Conservation (phyloP, 2,113 vertebrate genomes). For the Nerophis ophidion region DNA sequence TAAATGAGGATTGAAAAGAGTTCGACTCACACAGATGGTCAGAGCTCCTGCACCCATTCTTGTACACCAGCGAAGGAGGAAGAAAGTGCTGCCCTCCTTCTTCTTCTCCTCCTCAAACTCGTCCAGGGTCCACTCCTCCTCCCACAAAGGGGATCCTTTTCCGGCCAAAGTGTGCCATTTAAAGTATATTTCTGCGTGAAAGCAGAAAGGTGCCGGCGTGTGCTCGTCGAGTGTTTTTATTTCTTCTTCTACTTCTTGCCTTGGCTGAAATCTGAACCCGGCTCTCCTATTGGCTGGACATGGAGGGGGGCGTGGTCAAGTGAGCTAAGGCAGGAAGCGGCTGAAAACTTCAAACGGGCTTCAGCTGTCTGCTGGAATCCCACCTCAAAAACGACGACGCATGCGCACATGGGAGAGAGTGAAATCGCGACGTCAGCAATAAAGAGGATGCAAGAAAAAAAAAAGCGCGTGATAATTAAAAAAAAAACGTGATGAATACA, state of each 20-base stretch:
- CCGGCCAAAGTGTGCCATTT: conserved; percentile 21
- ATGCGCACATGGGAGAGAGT: neutral
- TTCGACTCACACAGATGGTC: conserved; percentile 86
- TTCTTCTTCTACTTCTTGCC: conserved; percentile 28
- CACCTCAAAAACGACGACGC: neutral
- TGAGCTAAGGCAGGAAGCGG: conserved; percentile 58
- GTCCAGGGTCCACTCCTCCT: conserved; percentile 31
- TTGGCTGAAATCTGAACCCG: conserved; percentile 71
- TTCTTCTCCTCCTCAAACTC: conserved; percentile 43
- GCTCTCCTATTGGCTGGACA: conserved; percentile 63
- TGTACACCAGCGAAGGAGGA: conserved; percentile 43
- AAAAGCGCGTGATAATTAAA: neutral
- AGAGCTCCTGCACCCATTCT: conserved; percentile 88
- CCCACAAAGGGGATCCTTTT: conserved; percentile 21
- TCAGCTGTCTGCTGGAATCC: neutral
- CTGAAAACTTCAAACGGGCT: conserved; percentile 52
- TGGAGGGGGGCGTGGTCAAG: conserved; percentile 56
- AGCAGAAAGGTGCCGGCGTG: neutral
- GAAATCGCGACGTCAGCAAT: neutral
- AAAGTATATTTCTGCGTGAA: neutral
- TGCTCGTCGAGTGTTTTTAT: neutral
- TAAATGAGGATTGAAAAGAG: neutral
- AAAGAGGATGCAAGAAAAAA: neutral
- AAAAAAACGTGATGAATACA: no score
- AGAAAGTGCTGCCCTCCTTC: conserved; percentile 33